Conservation (phyloP, 2,113 vertebrate genomes). For the Nibea albiflora region DNA sequence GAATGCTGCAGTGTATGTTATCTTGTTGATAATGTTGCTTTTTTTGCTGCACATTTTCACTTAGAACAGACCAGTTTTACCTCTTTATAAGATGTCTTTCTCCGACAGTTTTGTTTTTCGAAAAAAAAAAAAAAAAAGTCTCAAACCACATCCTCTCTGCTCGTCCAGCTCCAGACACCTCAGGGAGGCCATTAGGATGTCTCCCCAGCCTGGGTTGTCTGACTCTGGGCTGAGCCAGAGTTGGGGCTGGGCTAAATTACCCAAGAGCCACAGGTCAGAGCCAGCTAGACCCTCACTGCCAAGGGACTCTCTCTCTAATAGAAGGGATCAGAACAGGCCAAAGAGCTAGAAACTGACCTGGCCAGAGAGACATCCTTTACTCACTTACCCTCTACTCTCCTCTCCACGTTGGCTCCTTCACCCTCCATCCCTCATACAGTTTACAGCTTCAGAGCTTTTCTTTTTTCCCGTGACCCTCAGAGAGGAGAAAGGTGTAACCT, state of each 20-base stretch:
- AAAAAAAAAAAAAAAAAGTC: conserved; percentile 48
- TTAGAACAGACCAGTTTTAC: not conserved
- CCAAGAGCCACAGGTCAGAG: conserved; percentile 79
- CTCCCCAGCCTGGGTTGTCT: conserved; percentile 50
- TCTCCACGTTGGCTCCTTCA: conserved; percentile 33
- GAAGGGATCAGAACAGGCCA: conserved; percentile 75
- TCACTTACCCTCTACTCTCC: conserved; percentile 62
- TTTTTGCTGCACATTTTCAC: not conserved
- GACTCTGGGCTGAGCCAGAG: conserved; percentile 59
- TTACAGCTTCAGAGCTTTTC: conserved; percentile 48
- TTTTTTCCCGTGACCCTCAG: conserved; percentile 40
- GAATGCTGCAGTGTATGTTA: not conserved
- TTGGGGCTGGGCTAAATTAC: conserved; percentile 74
- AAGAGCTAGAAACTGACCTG: conserved; percentile 70
- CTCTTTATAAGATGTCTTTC: conserved; percentile 1
- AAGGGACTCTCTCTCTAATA: conserved; percentile 72
- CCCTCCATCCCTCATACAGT: conserved; percentile 41
- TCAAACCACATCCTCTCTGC: conserved; percentile 19
- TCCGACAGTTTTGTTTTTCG: conserved; percentile 27
- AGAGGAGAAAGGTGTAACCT: conserved; percentile 49
- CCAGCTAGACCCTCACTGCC: conserved; percentile 61
- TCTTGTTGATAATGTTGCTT: not conserved
- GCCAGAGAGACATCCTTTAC: conserved; percentile 66
- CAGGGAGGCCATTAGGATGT: conserved; percentile 78
- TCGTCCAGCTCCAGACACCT: conserved; percentile 67